These are phyloP conservation scores for Sardina pilchardus DNA, from an alignment of 2,113 vertebrate genomes.

Conservation along the genomic window DNA sequence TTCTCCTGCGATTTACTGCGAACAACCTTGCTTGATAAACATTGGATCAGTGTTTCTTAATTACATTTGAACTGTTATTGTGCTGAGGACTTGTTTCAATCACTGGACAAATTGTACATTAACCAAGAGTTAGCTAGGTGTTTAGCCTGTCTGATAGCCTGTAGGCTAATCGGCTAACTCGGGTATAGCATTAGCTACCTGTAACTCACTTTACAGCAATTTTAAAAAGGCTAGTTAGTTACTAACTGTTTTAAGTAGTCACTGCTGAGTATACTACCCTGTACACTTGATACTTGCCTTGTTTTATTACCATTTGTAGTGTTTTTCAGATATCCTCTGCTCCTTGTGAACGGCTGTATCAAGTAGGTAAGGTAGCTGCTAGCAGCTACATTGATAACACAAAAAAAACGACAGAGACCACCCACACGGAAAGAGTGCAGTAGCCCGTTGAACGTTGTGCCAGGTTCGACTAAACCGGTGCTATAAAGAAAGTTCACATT, in stretches of 20 bases:
- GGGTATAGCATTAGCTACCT: not conserved
- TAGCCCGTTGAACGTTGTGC: too few relatives aligned
- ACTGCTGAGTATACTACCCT: not conserved
- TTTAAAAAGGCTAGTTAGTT: not conserved
- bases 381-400: not conserved
- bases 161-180: not conserved
- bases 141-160: not conserved
- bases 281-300: not conserved
- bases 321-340: not conserved
- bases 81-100: not conserved
- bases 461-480: too few relatives aligned
- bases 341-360: not conserved
- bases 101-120: not conserved
- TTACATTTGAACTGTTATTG: not conserved
- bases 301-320: not conserved
- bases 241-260: not conserved
- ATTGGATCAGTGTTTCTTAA: not conserved
- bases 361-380: not conserved
- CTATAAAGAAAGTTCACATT: too few relatives aligned
- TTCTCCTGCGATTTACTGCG: not conserved
- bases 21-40: not conserved
- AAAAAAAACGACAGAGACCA: not conserved
- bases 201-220: too few relatives aligned
- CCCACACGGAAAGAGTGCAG: too few relatives aligned
- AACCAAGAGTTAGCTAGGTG: not conserved